Percentiles rank a stretch among this genome's conserved stretches.
These are phyloP conservation scores for Latrodectus elegans DNA, from an alignment of 2,888 invertebrate genomes.

Conservation along the genomic window DNA sequence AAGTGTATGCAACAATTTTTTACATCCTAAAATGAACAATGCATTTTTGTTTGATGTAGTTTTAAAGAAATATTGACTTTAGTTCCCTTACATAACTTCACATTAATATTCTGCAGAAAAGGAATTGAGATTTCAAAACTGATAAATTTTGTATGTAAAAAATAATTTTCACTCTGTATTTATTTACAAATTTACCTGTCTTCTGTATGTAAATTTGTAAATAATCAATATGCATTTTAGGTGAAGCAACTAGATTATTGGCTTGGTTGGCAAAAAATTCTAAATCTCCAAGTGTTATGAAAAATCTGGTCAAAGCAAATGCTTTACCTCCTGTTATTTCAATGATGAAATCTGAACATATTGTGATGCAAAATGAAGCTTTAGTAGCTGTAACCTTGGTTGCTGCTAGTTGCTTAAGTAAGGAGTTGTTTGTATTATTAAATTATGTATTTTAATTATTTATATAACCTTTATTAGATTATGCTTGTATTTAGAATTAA, in stretches of 20 bases:
- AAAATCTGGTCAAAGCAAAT: constrained; percentile 78
- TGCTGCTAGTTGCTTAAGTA: constrained; percentile 64
- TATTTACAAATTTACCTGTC: neutral
- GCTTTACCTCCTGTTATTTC: constrained; percentile 85
- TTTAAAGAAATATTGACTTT: neutral
- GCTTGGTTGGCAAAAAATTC: constrained; percentile 84
- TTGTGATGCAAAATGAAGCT: constrained; percentile 82
- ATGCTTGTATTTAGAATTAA: too few relatives aligned
- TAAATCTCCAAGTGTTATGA: constrained; percentile 76
- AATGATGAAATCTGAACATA: constrained; percentile 88
- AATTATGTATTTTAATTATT: neutral
- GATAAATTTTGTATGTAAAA: too few relatives aligned
- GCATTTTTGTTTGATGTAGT: neutral
- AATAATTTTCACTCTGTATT: neutral
- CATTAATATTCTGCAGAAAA: too few relatives aligned
- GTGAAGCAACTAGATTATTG: constrained; percentile 75
- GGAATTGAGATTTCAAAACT: too few relatives aligned
- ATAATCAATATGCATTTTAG: constrained; percentile 70
- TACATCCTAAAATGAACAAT: neutral
- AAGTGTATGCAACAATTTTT: too few relatives aligned
- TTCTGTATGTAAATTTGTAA: neutral
- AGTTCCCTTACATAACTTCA: neutral
- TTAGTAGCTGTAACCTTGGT: constrained; percentile 75
- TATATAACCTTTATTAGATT: too few relatives aligned
- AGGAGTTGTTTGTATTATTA: neutral